Evolutionary conservation across 2,113 vertebrate genomes (phyloP).

Genomic region (Pelecanoides urinatrix): DNA sequence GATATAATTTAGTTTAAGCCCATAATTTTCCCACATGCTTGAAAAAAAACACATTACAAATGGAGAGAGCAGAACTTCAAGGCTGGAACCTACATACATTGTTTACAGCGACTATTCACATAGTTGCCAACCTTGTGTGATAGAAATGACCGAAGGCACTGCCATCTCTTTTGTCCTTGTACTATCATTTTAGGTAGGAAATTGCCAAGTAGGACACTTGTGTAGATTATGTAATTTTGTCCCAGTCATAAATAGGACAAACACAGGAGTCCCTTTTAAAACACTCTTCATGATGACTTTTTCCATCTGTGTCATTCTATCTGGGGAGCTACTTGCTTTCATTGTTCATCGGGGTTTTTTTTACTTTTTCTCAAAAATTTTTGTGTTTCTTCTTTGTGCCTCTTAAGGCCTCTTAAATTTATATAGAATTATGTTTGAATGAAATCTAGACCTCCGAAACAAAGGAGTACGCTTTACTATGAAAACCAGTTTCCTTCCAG

Average conservation of each 20-base stretch:
- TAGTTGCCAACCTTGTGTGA: background rate
- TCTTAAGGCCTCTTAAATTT: background rate
- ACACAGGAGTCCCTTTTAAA: background rate
- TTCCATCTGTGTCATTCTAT: background rate
- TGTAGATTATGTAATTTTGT: conserved; percentile 29
- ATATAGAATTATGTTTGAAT: background rate
- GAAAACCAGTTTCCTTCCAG: background rate
- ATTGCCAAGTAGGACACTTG: conserved; percentile 22
- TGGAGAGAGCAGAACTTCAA: background rate
- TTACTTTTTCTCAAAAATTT: background rate
- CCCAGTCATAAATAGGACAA: conserved; percentile 42
- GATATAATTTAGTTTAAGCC: background rate
- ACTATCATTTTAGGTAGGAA: background rate
- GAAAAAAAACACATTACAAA: background rate
- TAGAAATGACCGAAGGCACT: background rate
- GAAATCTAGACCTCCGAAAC: background rate
- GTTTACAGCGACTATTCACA: background rate
- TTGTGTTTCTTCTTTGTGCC: background rate
- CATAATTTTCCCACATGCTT: background rate
- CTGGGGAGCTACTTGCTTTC: background rate
- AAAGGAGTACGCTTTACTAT: background rate
- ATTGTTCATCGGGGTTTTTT: background rate
- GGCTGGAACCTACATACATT: background rate
- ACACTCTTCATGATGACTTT: background rate
- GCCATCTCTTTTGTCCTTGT: conserved; percentile 12